Percentiles rank a stretch among this genome's conserved stretches.
phyloP scores from a whole-genome alignment of 2,113 vertebrate species.

The Hassar affinis region DNA sequence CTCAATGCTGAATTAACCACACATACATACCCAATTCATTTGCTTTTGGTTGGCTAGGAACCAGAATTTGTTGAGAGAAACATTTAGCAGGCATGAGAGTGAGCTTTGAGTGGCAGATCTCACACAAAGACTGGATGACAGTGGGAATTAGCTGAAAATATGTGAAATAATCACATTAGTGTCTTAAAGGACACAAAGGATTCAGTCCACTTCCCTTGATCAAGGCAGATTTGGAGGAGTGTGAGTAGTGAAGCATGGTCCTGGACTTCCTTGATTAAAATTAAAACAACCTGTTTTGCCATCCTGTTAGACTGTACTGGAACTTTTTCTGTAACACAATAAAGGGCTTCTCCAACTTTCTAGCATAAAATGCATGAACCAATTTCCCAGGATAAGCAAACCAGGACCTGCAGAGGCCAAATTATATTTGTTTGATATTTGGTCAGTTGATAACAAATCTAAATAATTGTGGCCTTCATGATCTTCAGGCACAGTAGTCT shows the following conservation, averaged over 20 bases:
- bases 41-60: conserved; percentile 71
- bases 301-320: conserved; percentile 63
- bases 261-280: conserved; percentile 70
- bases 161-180: conserved; percentile 75
- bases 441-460: conserved; percentile 43
- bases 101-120: conserved; percentile 63
- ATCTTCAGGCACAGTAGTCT: background rate
- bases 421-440: conserved; percentile 53
- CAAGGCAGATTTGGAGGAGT: conserved; percentile 69
- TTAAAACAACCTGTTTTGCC: conserved; percentile 77
- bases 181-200: conserved; percentile 75
- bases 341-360: conserved; percentile 71
- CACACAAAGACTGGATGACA: conserved; percentile 73
- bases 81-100: conserved; percentile 69
- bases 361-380: conserved; percentile 62
- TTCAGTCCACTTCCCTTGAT: conserved; percentile 73
- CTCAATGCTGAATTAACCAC: conserved; percentile 8
- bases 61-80: conserved; percentile 72
- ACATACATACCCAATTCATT: conserved; percentile 56
- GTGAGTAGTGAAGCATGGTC: conserved; percentile 62
- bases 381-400: conserved; percentile 74
- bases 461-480: conserved; percentile 49
- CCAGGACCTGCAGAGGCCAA: conserved; percentile 64
- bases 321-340: conserved; percentile 75
- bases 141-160: conserved; percentile 75